Conservation (phyloP, 2,888 invertebrate species). For the Macropis europaea region DNA sequence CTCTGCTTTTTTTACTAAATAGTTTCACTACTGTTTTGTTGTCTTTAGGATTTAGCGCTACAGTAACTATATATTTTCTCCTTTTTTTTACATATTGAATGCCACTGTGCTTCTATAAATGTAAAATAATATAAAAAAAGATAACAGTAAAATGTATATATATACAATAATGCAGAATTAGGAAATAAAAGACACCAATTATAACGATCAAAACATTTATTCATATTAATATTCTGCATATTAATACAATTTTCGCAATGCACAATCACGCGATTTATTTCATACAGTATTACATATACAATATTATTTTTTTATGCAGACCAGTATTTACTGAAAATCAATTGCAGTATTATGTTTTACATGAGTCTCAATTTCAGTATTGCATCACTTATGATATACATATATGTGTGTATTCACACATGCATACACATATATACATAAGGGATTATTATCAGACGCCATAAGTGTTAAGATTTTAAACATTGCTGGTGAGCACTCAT, state of each 20-base stretch:
- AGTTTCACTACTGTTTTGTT: no score
- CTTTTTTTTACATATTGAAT: no score
- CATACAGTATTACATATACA: slow-evolving; percentile 68
- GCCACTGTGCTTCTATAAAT: no score
- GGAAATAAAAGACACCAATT: slow-evolving; percentile 12
- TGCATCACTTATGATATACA: slow-evolving; percentile 52
- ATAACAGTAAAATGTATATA: no score
- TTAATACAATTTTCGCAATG: slow-evolving; percentile 66
- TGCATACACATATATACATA: slow-evolving; percentile 55
- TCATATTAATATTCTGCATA: slow-evolving; percentile 63
- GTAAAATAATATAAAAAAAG: no score
- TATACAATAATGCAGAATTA: neutral
- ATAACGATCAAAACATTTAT: slow-evolving; percentile 74
- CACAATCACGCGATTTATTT: slow-evolving; percentile 58
- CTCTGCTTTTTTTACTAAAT: no score
- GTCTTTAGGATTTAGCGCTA: no score
- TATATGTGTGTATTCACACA: slow-evolving; percentile 54
- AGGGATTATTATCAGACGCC: slow-evolving; percentile 40
- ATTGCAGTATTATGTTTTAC: slow-evolving; percentile 46
- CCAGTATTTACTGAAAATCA: slow-evolving; percentile 39
- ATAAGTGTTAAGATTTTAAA: slow-evolving; percentile 29
- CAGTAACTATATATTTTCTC: no score
- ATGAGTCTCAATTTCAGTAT: slow-evolving; percentile 63
- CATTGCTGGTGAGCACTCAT: slow-evolving; percentile 38
- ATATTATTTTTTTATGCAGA: slow-evolving; percentile 45